Evolutionary conservation across 1,140 invertebrate genomes (phyloP), one percentile per base, ranked within the genome.

Genomic region (Andrena cerasifolii): DNA sequence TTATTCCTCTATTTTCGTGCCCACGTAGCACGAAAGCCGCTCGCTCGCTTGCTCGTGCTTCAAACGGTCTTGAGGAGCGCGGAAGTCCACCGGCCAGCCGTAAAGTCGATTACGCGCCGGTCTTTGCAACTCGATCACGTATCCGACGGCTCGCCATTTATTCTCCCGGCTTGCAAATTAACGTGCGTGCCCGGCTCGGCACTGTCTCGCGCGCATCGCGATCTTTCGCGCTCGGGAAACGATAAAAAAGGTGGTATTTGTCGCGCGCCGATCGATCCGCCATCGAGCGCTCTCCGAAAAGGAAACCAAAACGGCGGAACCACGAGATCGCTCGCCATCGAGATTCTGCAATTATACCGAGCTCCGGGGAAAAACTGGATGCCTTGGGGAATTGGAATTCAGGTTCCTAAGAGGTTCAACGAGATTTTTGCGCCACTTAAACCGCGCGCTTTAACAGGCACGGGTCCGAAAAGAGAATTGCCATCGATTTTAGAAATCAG

Each of bases 1-100:
- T 86, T 84, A 80, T 65, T 79, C 79, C 74, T 76, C 54, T 66
- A 56, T 80, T 84, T 83, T 84, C 58, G 62, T 76, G 59, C 18
- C 54, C 47, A 62, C 58, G 31, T 31, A 49, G 24, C 51, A 80
- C 43, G 36, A 83, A 83, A 80, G 43, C 49, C 59, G 31, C 36
- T 40, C 12, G 14, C 28, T 14, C 79, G 26, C 24, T 3, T 10
- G 58, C 21, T 31, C 62, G 18, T 4, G 24, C 14, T 6, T 10
- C 26, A 21, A 28, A 56, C 51, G 12, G 63, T 78, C 78, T 82
- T 82, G 78, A 77, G 78, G 53, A 54, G 49, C 78, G 77, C 82
- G 84, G 84, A 87, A 88, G 75, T 80, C 58, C 24, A 36, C 75
- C 33, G 40, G 8, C 21, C 21, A 26, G 12, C 28, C 31, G 43